Evolutionary conservation across 2,888 invertebrate genomes (phyloP).

Genomic region (Perizoma affinitatum): DNA sequence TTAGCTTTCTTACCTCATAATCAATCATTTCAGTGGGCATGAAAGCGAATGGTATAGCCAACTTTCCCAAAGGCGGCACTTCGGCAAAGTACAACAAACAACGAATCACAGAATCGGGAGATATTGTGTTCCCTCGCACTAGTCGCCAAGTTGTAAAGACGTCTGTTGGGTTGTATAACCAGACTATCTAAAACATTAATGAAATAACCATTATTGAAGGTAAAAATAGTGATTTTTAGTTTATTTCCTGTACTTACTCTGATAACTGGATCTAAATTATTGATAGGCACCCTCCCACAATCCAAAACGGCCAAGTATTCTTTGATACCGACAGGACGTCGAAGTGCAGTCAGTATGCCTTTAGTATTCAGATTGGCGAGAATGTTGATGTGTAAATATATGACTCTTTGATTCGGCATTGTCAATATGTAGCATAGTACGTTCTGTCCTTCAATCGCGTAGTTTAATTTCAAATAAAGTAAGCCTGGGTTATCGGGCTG

Average conservation of each 20-base stretch:
- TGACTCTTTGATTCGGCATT: constrained; percentile 65
- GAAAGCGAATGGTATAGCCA: constrained; percentile 76
- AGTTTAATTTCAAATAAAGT: constrained; percentile 61
- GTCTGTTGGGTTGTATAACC: constrained; percentile 77
- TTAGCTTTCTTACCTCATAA: constrained; percentile 62
- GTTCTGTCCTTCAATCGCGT: constrained; percentile 58
- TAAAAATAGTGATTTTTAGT: too few species aligned
- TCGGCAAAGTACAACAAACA: constrained; percentile 76
- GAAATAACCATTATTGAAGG: too few species aligned
- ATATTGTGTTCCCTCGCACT: constrained; percentile 61
- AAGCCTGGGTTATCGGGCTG: constrained; percentile 63
- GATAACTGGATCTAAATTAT: constrained; percentile 77
- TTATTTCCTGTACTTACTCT: constrained; percentile 53
- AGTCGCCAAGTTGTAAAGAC: constrained; percentile 77
- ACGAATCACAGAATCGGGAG: constrained; percentile 58
- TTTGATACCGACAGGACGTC: constrained; percentile 48
- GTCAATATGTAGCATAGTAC: constrained; percentile 67
- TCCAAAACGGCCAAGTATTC: constrained; percentile 66
- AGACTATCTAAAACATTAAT: constrained; percentile 60
- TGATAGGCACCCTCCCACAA: constrained; percentile 76
- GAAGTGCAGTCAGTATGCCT: constrained; percentile 64
- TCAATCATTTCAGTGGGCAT: constrained; percentile 78
- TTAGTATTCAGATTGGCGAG: constrained; percentile 56
- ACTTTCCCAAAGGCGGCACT: constrained; percentile 70
- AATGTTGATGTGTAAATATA: constrained; percentile 62